Evolutionary conservation across 2,888 invertebrate species (phyloP).

Genomic region (Drosophila mayaguana): DNA sequence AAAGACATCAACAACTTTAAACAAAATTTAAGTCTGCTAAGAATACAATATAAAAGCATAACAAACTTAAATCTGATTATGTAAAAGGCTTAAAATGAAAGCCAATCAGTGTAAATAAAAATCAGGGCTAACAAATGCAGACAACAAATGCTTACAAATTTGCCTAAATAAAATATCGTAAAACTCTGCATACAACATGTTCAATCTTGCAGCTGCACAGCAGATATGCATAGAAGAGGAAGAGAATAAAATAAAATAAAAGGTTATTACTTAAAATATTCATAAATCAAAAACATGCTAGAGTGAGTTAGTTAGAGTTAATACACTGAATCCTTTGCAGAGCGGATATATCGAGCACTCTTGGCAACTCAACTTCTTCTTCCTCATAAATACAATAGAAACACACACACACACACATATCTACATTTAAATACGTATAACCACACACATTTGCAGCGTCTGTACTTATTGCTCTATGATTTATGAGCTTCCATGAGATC

Average conservation of each 20-base stretch:
- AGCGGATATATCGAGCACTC: too few relatives aligned
- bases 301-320: too few relatives aligned
- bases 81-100: neutral
- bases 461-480: too few relatives aligned
- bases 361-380: too few relatives aligned
- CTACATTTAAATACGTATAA: too few relatives aligned
- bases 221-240: too few relatives aligned
- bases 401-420: too few relatives aligned
- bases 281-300: neutral
- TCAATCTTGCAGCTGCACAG: neutral
- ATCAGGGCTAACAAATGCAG: neutral
- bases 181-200: neutral
- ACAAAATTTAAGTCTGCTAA: neutral
- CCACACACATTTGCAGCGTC: too few relatives aligned
- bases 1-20: neutral
- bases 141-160: neutral
- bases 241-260: neutral
- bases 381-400: too few relatives aligned
- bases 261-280: neutral
- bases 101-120: neutral
- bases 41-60: neutral
- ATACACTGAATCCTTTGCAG: too few relatives aligned
- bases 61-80: neutral
- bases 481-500: too few relatives aligned
- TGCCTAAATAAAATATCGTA: neutral